These are phyloP conservation scores for Achatina immaculata DNA, from an alignment of 1,140 invertebrate genomes.

Conservation along the genomic window DNA sequence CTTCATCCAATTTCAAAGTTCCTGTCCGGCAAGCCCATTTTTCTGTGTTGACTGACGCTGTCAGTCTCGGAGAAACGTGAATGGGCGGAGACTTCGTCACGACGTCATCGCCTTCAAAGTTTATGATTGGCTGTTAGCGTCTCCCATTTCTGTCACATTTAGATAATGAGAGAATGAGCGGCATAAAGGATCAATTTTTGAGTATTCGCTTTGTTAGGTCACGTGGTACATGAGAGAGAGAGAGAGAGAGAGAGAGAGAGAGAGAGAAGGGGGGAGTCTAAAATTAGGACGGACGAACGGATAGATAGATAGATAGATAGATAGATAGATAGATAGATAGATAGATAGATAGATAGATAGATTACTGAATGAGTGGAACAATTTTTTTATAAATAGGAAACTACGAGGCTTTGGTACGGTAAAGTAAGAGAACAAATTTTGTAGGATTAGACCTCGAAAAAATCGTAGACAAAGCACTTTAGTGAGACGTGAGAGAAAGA, in stretches of 20 bases:
- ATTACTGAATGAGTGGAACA: too few relatives aligned
- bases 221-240: neutral
- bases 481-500: too few relatives aligned
- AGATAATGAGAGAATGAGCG: too few relatives aligned
- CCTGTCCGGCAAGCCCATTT: neutral
- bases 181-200: too few relatives aligned
- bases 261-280: constrained; percentile 8
- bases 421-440: too few relatives aligned
- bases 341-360: constrained; percentile 7
- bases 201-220: neutral
- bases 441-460: too few relatives aligned
- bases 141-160: too few relatives aligned
- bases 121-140: neutral
- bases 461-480: too few relatives aligned
- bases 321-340: constrained; percentile 14
- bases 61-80: neutral
- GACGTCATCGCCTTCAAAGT: neutral
- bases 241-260: constrained; percentile 16
- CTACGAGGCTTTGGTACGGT: too few relatives aligned
- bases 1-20: constrained; percentile 2
- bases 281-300: neutral
- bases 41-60: neutral
- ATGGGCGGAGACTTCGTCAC: neutral
- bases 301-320: constrained; percentile 26
- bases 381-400: too few relatives aligned